Evolutionary conservation across 2,797 vertebrate species (phyloP), one percentile per base, ranked within the genome.

Genomic region (Falco peregrinus): DNA sequence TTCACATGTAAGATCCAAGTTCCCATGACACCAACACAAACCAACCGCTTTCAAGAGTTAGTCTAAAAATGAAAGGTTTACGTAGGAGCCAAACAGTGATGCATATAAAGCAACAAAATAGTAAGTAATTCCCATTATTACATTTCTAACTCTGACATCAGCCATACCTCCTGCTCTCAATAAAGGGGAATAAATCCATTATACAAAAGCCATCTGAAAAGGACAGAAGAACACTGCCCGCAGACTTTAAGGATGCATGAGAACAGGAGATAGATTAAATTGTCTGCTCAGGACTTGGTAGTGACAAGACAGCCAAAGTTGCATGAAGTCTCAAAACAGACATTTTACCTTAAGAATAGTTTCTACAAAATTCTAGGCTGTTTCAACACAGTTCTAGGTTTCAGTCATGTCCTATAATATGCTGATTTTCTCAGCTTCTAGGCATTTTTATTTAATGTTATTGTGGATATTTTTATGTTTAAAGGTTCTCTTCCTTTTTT

Each of bases 221-320:
- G 17, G 20, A 60, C 11, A 33, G 17, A 64, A 65, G 19, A 75
- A 8, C 3, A 11, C 2, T 71, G 2, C 5, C 5, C 4, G 0
- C 45, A 45, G 39, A 26, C 28, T 51, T 51, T 28, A 65, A 37
- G 31, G 10, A 13, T 25, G 9, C 4, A 1, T 41, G 25, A 80
- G 24, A 92, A 20, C 7, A 87, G 7, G 29, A 86, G 21, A 24
- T 4, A 45, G 7, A 28, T 37, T 16, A 60, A 87, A 60, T 59
- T 56, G 3, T 51, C 41, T 59, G 16, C 12, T 56, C 20, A 20
- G 56, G 9, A 12, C 19, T 70, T 74, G 19, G 25, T 6, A 77
- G 9, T 37, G 39, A 6, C 53, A 83, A 77, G 25, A 51, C 1
- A 19, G 16, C 4, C 39, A 63, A 78, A 90, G 54, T 7, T 65